Evolutionary conservation across 1,140 invertebrate genomes (phyloP), one percentile per base, ranked within the genome.

Genomic region (Pogonus chalceus): DNA sequence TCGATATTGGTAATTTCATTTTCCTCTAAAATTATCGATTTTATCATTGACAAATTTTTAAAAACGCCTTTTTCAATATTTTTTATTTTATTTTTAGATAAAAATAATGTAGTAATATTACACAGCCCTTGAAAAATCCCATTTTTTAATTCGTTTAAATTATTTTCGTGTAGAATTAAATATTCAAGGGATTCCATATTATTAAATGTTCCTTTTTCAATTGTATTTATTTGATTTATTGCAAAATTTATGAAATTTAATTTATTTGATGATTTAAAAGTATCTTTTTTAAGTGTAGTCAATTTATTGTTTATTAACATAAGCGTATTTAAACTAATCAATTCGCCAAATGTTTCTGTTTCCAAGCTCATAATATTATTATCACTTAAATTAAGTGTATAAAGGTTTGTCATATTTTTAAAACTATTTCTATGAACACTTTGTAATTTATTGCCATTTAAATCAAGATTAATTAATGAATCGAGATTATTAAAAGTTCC

Each of bases 61-160:
- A 86, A 80, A 12, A 80, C 77, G 18, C 68, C 72, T 51, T 77
- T 78, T 22, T 77, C 75, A 10, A 87, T 69, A 12, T 64, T 75
- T 24, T 62, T 69, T 1, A 84, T 71, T 10, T 76, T 66, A 62
- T 86, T 87, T 1, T 71, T 56, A 0, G 79, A 81, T 1, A 87
- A 60, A 59, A 82, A 77, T 0, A 87, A 60, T 10, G 58, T 58
- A 7, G 67, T 69, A 3, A 85, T 56, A 51, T 66, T 60, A 1
- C 23, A 20, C 14, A 70, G 46, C 57, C 69, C 68, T 18, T 59
- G 47, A 56, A 70, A 69, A 7, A 62, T 64, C n/a, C 58, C 51
- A 2, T 62, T 56, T 0, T 55, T 46, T 10, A 70, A 56, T 20
- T 62, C 59, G 20, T 21, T 57, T 9, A 70, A 62, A 18, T 58